Conservation (phyloP, 2,888 invertebrate genomes). For the Phasia obesa region DNA sequence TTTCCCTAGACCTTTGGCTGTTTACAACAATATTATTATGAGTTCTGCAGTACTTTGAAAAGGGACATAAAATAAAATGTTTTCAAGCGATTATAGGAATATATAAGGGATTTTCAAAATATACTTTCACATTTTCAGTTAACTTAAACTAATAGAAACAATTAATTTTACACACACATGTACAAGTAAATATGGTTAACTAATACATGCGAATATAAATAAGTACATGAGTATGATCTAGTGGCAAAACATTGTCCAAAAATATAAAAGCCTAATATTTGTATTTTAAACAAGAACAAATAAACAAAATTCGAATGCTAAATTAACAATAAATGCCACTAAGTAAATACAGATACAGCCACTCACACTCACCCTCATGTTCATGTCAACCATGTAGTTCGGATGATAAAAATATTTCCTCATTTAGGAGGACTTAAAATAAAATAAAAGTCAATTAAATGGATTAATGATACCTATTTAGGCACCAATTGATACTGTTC, state of each 20-base stretch:
- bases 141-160: conserved; percentile 21
- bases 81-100: conserved; percentile 53
- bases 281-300: conserved; percentile 52
- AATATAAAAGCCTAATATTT: conserved; percentile 35
- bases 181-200: conserved; percentile 10
- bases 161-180: background rate
- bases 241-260: background rate
- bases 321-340: conserved; percentile 63
- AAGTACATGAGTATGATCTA: background rate
- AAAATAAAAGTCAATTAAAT: too few relatives aligned
- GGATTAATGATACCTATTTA: too few relatives aligned
- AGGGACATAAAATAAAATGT: conserved; percentile 40
- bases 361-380: conserved; percentile 38
- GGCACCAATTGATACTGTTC: too few relatives aligned
- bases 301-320: conserved; percentile 54
- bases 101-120: conserved; percentile 58
- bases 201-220: background rate
- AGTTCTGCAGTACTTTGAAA: background rate
- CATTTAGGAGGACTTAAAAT: background rate
- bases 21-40: conserved; percentile 9
- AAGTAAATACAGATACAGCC: conserved; percentile 32
- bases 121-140: conserved; percentile 38
- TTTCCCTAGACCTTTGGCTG: background rate
- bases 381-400: conserved; percentile 2
- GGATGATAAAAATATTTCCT: background rate